A percentile compares a stretch with the other conserved stretches of the same genome.
These are phyloP conservation scores for Oopsacas minuta DNA, from an alignment of 37 sponge, comb jelly and placozoan species.

Conservation along the genomic window DNA sequence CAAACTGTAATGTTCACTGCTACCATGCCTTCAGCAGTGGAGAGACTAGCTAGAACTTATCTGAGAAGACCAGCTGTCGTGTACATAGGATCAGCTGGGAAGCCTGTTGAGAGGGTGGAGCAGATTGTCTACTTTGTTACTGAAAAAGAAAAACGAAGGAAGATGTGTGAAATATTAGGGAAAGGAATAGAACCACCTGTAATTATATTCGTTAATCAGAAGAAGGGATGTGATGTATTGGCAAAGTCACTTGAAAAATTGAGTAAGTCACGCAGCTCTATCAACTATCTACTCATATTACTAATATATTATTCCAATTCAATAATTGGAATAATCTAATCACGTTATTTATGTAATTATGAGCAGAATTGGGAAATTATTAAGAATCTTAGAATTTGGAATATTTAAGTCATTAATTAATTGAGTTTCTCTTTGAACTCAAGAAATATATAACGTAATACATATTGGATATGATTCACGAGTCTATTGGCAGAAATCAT, in stretches of 20 bases:
- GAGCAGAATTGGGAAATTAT: no score
- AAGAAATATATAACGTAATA: no score
- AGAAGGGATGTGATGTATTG: slow-evolving; percentile 93
- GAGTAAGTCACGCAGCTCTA: no score
- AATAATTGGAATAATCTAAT: no score
- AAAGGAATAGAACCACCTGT: slow-evolving; percentile 86
- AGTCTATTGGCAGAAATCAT: no score
- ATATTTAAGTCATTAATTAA: no score
- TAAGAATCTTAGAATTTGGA: no score
- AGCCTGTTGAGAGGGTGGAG: slow-evolving; percentile 76
- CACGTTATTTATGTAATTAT: no score
- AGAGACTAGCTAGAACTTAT: slow-evolving; percentile 78
- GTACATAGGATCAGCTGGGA: slow-evolving; percentile 89
- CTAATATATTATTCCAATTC: no score
- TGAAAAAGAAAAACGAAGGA: slow-evolving; percentile 70
- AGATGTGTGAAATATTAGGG: slow-evolving; percentile 45
- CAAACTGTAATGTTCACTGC: slow-evolving; percentile 99
- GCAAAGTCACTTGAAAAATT: slow-evolving; percentile 89
- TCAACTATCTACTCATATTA: no score
- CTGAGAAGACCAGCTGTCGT: slow-evolving; percentile 85
- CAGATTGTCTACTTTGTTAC: slow-evolving; percentile 73
- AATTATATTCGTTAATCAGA: slow-evolving; percentile 96
- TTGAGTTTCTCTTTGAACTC: no score
- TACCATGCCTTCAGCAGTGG: slow-evolving; percentile 95
- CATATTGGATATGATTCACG: no score